Base-by-base conservation (phyloP, 2,113 vertebrate species). In the Neotragus pygmaeus region DNA sequence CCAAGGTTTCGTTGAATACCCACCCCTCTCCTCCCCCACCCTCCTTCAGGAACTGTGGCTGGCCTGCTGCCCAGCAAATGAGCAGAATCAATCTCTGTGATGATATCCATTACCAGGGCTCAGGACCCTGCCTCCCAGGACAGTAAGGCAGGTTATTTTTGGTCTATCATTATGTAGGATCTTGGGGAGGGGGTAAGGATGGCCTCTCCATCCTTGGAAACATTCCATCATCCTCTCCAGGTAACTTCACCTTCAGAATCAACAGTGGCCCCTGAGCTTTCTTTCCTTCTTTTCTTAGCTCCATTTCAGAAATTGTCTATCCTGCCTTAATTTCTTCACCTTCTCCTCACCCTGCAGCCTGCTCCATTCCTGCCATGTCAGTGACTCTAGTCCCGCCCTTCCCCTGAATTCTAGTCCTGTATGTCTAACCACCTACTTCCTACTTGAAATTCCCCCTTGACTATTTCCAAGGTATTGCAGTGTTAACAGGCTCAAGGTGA, bases 1-100 rank as follows among this genome's bases (percentile, higher is more conserved):
- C 47, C 16, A 28, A 80, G 80, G 51, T 36, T 58, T 91, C 19
- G 12, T 57, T 28, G 75, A 64, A 49, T 39, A 33, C 70, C 92
- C 66, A 62, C 13, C n/a, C 27, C 85, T 12, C 13, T 39, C 28
- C 17, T 3, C 25, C 14, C 36, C 23, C 1, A 7, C 33, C 73
- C 9, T 77, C 13, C 25, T 96, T 58, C 55, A 90, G 84, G 36
- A 88, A 55, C 51, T 33, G 30, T 75, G 28, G 28, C 94, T 90
- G 75, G 94, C 88, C 90, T 45, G 25, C 19, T 47, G 90, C 92
- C 95, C 82, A 66, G 77, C 90, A 87, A 49, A 95, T 45, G 78
- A 94, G 91, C 51, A 94, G 80, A 97, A 92, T 93, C 49, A 28
- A 95, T 91, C 62, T 96, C 75, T 88, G 81, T 47, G 95, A 90